Evolutionary conservation across 2,797 vertebrate genomes (phyloP), one percentile per base, ranked within the genome.

Genomic region (Falco biarmicus): DNA sequence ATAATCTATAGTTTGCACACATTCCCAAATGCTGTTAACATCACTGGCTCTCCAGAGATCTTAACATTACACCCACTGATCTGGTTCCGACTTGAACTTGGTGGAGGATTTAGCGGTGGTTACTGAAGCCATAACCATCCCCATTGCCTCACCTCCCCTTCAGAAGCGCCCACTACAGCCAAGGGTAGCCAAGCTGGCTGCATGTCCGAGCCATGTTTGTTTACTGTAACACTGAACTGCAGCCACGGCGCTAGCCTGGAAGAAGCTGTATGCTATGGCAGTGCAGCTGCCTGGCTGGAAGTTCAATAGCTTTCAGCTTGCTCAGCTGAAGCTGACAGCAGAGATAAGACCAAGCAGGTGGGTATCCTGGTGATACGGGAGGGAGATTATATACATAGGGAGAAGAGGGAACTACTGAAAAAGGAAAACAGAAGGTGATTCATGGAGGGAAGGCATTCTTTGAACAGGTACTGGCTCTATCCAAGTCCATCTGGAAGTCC

Each of bases 131-230:
- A 12, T 16, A 37, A 12, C 43, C 47, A 11, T 26, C 48, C 43
- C 22, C 22, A 22, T 5, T 18, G 20, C 65, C 51, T 21, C 31
- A 3, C 26, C 53, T 10, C 26, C 34, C 29, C 25, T 26, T n/a
- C 48, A 12, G 26, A 54, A 19, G 31, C 28, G 24, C 7, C 47
- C 22, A 4, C 28, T 10, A 5, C 22, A 77, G 47, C 59, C 8
- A 3, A 10, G 7, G n/a, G 60, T 2, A 53, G n/a, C 25, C 26
- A 24, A 11, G 31, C 15, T 32, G 59, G 34, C 60, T 65, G 39
- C 0, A 0, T 9, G 16, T 19, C 73, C 2, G 0, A 21, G 54
- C 34, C 3, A 0, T 24, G 22, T 14, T 26, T 78, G 19, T 47
- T 25, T 53, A 24, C 59, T 19, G 28, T 9, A 15, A 54, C 10